These are phyloP conservation scores for Drosophila cognata DNA, from an alignment of 2,888 invertebrate genomes.

Conservation along the genomic window DNA sequence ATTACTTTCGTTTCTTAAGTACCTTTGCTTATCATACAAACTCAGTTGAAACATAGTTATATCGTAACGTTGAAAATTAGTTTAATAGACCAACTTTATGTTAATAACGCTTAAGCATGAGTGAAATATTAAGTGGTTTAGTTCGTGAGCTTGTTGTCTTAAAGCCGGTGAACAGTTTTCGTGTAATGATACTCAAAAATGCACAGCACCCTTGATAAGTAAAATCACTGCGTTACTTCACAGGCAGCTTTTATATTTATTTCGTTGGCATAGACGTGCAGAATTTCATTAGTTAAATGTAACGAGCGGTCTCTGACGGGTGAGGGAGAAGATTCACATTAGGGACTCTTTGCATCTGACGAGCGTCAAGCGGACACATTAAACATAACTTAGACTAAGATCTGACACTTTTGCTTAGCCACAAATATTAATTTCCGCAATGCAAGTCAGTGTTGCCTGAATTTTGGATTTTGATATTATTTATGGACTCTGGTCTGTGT, in stretches of 20 bases:
- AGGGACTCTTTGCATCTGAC: constrained; percentile 14
- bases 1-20: background rate
- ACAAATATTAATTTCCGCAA: constrained; percentile 25
- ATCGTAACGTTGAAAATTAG: background rate
- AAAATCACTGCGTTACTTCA: constrained; percentile 2
- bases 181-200: background rate
- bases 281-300: constrained; percentile 64
- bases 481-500: background rate
- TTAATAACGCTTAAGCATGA: background rate
- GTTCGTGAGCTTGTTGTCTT: background rate
- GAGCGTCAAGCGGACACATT: constrained; percentile 17
- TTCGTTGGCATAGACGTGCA: background rate
- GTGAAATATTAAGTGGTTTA: background rate
- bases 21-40: background rate
- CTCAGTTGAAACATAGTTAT: background rate
- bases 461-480: background rate
- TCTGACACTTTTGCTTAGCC: constrained; percentile 17
- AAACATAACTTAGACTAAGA: constrained; percentile 12
- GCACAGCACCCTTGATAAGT: background rate
- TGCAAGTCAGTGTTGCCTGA: background rate
- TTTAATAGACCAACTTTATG: background rate
- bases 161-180: background rate
- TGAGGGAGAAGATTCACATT: background rate
- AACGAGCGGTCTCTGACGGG: constrained; percentile 7
- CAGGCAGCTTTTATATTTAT: background rate